A percentile compares a stretch with the other conserved stretches of the same genome.
These are phyloP conservation scores for Hypotaenidia okinawae DNA, from an alignment of 2,797 vertebrate species.

Conservation along the genomic window DNA sequence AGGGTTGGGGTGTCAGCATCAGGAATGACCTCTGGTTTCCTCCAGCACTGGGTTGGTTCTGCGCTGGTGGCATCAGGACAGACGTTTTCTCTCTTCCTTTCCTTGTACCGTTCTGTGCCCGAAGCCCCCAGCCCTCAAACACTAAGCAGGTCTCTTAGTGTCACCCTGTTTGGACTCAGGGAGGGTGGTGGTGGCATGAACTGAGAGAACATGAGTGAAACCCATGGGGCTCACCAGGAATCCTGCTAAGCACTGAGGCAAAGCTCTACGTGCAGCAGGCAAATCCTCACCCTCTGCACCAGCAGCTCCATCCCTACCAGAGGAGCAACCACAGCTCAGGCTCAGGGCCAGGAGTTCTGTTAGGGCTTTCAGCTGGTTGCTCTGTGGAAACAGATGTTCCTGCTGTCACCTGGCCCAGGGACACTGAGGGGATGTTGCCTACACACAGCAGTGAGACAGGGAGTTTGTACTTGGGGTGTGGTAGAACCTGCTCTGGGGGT, in stretches of 20 bases:
- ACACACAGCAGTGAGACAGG: background rate
- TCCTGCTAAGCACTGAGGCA: background rate
- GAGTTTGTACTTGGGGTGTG: background rate
- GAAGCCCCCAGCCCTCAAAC: background rate
- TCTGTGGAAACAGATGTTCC: background rate
- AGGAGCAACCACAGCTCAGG: background rate
- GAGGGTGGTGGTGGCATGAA: background rate
- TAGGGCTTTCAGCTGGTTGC: background rate
- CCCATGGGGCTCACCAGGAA: background rate
- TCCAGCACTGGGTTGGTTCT: background rate
- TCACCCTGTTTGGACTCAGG: background rate
- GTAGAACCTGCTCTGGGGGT: background rate
- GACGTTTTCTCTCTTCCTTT: conserved; percentile 1
- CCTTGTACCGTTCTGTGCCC: background rate
- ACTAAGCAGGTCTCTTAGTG: background rate
- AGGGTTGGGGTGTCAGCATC: background rate
- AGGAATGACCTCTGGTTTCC: background rate
- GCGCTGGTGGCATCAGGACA: background rate
- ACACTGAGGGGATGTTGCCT: background rate
- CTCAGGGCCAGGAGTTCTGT: background rate
- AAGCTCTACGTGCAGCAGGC: background rate
- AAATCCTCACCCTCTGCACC: background rate
- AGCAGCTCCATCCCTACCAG: background rate
- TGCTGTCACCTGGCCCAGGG: background rate
- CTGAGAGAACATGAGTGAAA: background rate